Evolutionary conservation across 2,888 invertebrate genomes (phyloP).

Genomic region (Liposcelis brunnea): DNA sequence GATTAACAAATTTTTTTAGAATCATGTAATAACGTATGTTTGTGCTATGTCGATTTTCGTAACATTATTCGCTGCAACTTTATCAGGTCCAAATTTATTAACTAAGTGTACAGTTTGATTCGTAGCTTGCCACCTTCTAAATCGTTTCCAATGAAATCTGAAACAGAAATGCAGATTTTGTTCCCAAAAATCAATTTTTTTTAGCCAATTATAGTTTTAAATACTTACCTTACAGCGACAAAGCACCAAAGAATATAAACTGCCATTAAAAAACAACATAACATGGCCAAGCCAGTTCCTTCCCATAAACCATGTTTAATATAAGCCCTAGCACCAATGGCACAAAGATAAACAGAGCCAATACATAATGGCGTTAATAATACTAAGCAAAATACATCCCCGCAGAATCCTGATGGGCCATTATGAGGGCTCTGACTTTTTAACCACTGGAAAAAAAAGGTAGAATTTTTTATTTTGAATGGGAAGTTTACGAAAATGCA

Average conservation of each 20-base stretch:
- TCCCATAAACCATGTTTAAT: slow-evolving; percentile 24
- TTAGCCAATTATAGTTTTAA: not conserved
- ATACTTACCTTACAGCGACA: slow-evolving; percentile 23
- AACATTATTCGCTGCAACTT: slow-evolving; percentile 1
- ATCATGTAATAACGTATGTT: no score
- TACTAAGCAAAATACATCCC: slow-evolving; percentile 30
- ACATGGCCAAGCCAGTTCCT: slow-evolving; percentile 23
- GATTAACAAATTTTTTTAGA: no score
- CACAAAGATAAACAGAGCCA: slow-evolving; percentile 30
- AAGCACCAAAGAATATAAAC: slow-evolving; percentile 24
- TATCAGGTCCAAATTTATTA: slow-evolving; percentile 7
- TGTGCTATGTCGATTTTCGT: not conserved
- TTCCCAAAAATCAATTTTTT: not conserved
- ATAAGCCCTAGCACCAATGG: slow-evolving; percentile 27
- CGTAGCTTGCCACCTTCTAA: slow-evolving; percentile 21
- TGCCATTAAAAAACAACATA: slow-evolving; percentile 23
- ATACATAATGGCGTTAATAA: slow-evolving; percentile 31
- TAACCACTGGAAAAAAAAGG: slow-evolving; percentile 25
- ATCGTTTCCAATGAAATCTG: slow-evolving; percentile 24
- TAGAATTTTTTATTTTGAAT: slow-evolving; percentile 2
- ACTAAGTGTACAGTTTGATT: slow-evolving; percentile 21
- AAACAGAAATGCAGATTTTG: not conserved
- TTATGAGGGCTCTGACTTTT: slow-evolving; percentile 23
- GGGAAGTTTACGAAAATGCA: slow-evolving; percentile 1
- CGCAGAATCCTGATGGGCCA: slow-evolving; percentile 29